phyloP scores from a whole-genome alignment of 2,888 invertebrate species.

The Bombyx huttoni region DNA sequence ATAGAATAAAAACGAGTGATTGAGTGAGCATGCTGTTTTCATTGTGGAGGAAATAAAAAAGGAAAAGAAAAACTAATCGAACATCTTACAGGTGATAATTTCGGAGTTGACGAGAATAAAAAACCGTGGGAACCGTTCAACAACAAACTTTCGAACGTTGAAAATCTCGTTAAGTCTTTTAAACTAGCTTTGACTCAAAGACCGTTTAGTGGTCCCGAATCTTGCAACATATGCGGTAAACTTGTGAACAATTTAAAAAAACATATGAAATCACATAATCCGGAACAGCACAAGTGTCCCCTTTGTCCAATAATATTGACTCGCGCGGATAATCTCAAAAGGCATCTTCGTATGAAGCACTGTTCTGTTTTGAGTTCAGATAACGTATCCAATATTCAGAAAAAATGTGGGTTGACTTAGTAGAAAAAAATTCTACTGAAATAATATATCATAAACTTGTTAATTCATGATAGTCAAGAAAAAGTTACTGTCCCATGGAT shows the following conservation, averaged over 20 bases:
- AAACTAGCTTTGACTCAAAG: slow-evolving; percentile 39
- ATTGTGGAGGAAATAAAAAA: slow-evolving; percentile 8
- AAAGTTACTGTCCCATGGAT: neutral
- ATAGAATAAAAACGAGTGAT: slow-evolving; percentile 3
- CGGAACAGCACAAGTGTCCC: slow-evolving; percentile 75
- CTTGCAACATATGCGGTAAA: slow-evolving; percentile 76
- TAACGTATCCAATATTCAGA: slow-evolving; percentile 51
- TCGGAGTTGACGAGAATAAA: slow-evolving; percentile 61
- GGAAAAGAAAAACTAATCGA: neutral
- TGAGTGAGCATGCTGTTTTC: slow-evolving; percentile 24
- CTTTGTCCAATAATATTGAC: slow-evolving; percentile 75
- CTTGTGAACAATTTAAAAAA: slow-evolving; percentile 78
- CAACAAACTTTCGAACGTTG: slow-evolving; percentile 45
- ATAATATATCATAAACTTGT: neutral
- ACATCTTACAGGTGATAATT: slow-evolving; percentile 63
- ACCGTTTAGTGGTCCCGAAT: slow-evolving; percentile 51
- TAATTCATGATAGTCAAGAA: neutral
- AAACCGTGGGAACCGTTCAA: slow-evolving; percentile 47
- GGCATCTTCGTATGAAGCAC: slow-evolving; percentile 77
- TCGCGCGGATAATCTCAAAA: slow-evolving; percentile 77
- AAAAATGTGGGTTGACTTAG: slow-evolving; percentile 35
- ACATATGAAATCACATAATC: slow-evolving; percentile 76
- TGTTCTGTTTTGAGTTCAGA: slow-evolving; percentile 46
- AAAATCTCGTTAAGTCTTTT: slow-evolving; percentile 50
- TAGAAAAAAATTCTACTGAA: neutral